Evolutionary conservation across 1,140 invertebrate genomes (phyloP), one percentile per base, ranked within the genome.

Genomic region (Anastatus disparis): DNA sequence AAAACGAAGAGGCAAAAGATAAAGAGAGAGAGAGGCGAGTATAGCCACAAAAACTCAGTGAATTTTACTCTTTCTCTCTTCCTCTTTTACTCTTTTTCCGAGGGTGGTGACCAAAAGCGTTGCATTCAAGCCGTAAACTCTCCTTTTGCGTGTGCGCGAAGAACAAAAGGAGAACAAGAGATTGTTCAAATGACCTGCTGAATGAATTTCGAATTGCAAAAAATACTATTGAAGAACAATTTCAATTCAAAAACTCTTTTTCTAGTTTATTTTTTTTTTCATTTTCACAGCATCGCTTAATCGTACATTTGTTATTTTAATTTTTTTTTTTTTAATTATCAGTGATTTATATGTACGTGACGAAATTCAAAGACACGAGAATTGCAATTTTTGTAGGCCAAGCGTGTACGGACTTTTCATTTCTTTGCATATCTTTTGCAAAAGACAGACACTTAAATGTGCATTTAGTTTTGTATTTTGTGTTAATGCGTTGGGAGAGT

Each of bases 181-280:
- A 67, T 76, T 69, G 64, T 72, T n/a, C 52, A 79, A 79, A 79
- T 77, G 77, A 78, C 72, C 73, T 53, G 69, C 58, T 70, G 67
- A 79, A 74, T 78, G 55, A 62, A 61, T 61, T 70, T 63, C 65
- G n/a, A 20, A 8, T 17, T 20, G 15, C 12, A n/a, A 9, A 42
- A 64, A 64, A 58, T 64, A 58, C 35, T 56, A 64, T 46, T 52
- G 50, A 17, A 31, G 40, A 58, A 64, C 26, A 26, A 46, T 56
- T 63, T 64, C n/a, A 29, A 9, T 10, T 12, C 1, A 20, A 17
- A n/a, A 9, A 38, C 20, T 26, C 52, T 52, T 63, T 46, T 40
- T n/a, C n/a, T n/a, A n/a, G n/a, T n/a, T n/a, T n/a, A n/a, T n/a
- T n/a, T n/a, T n/a, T n/a, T n/a, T n/a, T n/a, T n/a, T n/a, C n/a